Evolutionary conservation across 2,113 vertebrate species (phyloP).

Genomic region (Sula dactylatra): DNA sequence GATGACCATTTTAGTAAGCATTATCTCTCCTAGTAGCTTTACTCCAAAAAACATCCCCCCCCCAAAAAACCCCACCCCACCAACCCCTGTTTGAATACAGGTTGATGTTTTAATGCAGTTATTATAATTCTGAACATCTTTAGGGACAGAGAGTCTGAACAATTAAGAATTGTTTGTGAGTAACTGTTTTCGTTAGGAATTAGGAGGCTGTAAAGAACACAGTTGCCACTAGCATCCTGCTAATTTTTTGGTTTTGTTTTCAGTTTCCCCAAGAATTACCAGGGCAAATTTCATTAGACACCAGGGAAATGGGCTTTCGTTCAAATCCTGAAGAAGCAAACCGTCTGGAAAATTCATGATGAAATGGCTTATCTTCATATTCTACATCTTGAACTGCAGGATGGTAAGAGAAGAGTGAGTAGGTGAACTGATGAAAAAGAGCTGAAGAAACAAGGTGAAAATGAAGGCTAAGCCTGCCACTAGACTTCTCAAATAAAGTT

Average conservation of each 20-base stretch:
- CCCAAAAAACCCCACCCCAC: rapidly evolving
- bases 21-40: not conserved
- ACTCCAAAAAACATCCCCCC: not conserved
- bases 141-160: not conserved
- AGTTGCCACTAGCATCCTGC: not conserved
- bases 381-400: not conserved
- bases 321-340: not conserved
- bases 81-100: not conserved
- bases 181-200: not conserved
- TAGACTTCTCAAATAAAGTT: not conserved
- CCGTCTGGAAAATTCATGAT: not conserved
- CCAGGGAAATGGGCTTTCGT: not conserved
- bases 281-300: not conserved
- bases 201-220: not conserved
- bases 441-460: not conserved
- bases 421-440: not conserved
- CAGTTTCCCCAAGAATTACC: not conserved
- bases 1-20: not conserved
- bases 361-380: not conserved
- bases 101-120: not conserved
- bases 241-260: not conserved
- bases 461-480: not conserved
- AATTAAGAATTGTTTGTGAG: not conserved
- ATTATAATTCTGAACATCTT: not conserved
- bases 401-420: not conserved